Evolutionary conservation across 2,888 invertebrate species (phyloP).

Genomic region (Pseudeuparius sepicola): DNA sequence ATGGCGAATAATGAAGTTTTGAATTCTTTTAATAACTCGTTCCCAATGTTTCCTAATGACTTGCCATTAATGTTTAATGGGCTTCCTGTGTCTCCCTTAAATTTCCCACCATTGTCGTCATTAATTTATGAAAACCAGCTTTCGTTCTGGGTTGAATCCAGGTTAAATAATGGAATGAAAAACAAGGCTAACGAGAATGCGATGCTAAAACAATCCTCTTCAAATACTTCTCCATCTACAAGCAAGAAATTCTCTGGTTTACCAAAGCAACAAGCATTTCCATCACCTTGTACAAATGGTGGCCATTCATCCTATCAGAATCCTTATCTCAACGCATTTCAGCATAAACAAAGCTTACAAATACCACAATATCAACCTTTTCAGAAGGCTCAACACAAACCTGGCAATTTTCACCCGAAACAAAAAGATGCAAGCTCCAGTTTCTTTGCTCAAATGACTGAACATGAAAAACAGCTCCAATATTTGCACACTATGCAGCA

Average conservation of each 20-base stretch:
- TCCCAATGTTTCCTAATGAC: constrained; percentile 40
- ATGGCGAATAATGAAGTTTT: constrained; percentile 45
- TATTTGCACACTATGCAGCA: constrained; percentile 19
- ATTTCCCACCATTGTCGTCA: constrained; percentile 32
- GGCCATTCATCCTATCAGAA: constrained; percentile 25
- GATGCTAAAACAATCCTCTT: too few relatives aligned
- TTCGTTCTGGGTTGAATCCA: too few relatives aligned
- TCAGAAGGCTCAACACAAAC: too few relatives aligned
- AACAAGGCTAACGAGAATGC: too few relatives aligned
- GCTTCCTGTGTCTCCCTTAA: constrained; percentile 40
- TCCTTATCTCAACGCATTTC: constrained; percentile 28
- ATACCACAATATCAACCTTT: constrained; percentile 32
- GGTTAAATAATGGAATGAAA: too few relatives aligned
- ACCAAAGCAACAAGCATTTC: too few relatives aligned
- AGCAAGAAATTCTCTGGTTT: too few relatives aligned
- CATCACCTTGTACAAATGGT: too few relatives aligned
- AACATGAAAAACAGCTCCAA: constrained; percentile 17
- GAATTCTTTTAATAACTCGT: constrained; percentile 43
- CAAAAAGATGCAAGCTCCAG: constrained; percentile 18
- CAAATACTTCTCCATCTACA: too few relatives aligned
- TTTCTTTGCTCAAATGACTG: constrained; percentile 13
- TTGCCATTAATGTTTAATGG: too few relatives aligned
- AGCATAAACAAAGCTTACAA: constrained; percentile 29
- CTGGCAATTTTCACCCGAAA: too few relatives aligned
- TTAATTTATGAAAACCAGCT: too few relatives aligned